Percentiles rank a stretch among this genome's conserved stretches.
These are phyloP conservation scores for Ciconia boyciana DNA, from an alignment of 2,113 vertebrate species.

Conservation along the genomic window DNA sequence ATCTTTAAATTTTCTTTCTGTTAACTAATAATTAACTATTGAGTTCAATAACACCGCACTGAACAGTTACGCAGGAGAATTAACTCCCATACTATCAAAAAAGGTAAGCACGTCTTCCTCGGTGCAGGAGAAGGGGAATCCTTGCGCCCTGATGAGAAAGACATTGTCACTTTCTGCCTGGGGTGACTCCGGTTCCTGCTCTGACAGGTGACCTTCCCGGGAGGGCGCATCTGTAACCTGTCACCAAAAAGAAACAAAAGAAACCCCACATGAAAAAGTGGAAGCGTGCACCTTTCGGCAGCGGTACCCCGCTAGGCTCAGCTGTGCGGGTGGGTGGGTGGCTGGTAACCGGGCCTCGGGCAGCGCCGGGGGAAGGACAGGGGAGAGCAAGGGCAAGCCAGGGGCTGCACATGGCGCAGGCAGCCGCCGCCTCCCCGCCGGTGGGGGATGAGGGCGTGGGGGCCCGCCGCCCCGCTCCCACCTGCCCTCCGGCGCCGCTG, in stretches of 20 bases:
- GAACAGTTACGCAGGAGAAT: neutral
- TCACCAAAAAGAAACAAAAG: neutral
- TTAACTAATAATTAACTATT: accelerated
- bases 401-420: neutral
- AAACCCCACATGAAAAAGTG: accelerated
- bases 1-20: neutral
- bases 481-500: no score
- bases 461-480: neutral
- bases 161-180: constrained; percentile 61
- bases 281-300: accelerated
- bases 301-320: accelerated
- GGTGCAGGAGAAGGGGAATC: constrained; percentile 86
- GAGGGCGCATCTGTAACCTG: constrained; percentile 68
- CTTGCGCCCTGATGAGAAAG: constrained; percentile 85
- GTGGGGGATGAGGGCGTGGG: neutral
- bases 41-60: accelerated
- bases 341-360: accelerated
- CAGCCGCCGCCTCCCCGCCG: neutral
- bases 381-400: neutral
- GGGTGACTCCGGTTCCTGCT: constrained; percentile 34
- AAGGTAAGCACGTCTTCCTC: constrained; percentile 87
- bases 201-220: constrained; percentile 65
- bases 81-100: constrained; percentile 82
- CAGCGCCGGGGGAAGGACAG: accelerated
- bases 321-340: accelerated